Conservation (phyloP, 2,797 vertebrate species). For the Takifugu ocellatus region DNA sequence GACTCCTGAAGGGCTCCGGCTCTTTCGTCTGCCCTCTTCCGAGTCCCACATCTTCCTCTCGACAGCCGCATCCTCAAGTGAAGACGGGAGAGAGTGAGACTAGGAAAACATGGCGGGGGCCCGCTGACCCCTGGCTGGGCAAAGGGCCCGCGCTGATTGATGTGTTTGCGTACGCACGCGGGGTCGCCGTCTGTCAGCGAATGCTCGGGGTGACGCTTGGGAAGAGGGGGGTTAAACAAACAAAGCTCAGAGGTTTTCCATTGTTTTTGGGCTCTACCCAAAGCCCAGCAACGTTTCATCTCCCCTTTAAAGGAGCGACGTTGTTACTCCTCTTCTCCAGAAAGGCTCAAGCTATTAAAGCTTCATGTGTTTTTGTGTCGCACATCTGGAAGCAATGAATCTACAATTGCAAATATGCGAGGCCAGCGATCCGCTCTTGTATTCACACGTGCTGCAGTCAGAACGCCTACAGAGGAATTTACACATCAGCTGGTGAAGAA, state of each 20-base stretch:
- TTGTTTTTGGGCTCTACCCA: too few relatives aligned
- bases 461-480: too few relatives aligned
- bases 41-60: conserved; percentile 40
- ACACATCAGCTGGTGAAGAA: conserved; percentile 14
- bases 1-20: conserved; percentile 43
- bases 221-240: conserved; percentile 1
- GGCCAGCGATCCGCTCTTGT: too few relatives aligned
- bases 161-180: conserved; percentile 9
- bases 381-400: too few relatives aligned
- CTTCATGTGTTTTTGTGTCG: too few relatives aligned
- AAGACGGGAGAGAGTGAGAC: conserved; percentile 1
- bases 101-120: conserved; percentile 24
- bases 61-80: conserved; percentile 19
- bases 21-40: conserved; percentile 52
- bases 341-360: too few relatives aligned
- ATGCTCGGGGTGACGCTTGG: conserved; percentile 14
- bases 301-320: too few relatives aligned
- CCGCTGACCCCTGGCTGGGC: conserved; percentile 26
- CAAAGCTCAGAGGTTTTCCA: conserved; percentile 3
- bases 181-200: conserved; percentile 17
- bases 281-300: too few relatives aligned
- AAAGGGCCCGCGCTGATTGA: conserved; percentile 14
- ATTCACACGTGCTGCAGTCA: too few relatives aligned
- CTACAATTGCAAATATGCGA: too few relatives aligned
- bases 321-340: too few relatives aligned